Conservation (phyloP, 2,797 vertebrate genomes). For the Tragopan temminckii region DNA sequence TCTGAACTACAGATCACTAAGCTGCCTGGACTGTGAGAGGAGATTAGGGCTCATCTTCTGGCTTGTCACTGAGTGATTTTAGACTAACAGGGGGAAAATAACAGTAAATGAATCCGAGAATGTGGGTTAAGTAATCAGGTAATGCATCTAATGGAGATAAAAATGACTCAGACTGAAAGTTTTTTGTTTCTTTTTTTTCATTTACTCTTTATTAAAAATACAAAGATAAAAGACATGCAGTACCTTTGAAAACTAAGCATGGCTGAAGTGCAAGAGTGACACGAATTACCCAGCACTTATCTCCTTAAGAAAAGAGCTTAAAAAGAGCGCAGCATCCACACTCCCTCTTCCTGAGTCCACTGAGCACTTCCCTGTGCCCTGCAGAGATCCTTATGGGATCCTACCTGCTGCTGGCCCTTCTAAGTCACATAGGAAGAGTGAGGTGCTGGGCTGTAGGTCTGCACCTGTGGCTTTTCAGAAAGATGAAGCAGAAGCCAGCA, state of each 20-base stretch:
- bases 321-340: background rate
- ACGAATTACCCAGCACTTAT: background rate
- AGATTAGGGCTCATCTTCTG: constrained; percentile 9
- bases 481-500: background rate
- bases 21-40: background rate
- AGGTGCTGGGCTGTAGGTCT: background rate
- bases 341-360: background rate
- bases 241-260: background rate
- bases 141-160: background rate
- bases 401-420: background rate
- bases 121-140: background rate
- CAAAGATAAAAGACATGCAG: background rate
- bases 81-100: background rate
- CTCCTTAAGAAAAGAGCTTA: background rate
- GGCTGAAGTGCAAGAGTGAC: background rate
- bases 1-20: background rate
- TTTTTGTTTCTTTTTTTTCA: rapidly evolving
- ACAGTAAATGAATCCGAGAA: background rate
- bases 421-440: background rate
- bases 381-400: background rate
- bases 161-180: background rate
- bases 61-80: background rate
- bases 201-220: constrained; percentile 7
- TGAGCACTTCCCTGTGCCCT: background rate
- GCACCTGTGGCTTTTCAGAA: background rate